Base-by-base conservation (phyloP, 1,140 invertebrate genomes). In the Adoxophyes honmai region DNA sequence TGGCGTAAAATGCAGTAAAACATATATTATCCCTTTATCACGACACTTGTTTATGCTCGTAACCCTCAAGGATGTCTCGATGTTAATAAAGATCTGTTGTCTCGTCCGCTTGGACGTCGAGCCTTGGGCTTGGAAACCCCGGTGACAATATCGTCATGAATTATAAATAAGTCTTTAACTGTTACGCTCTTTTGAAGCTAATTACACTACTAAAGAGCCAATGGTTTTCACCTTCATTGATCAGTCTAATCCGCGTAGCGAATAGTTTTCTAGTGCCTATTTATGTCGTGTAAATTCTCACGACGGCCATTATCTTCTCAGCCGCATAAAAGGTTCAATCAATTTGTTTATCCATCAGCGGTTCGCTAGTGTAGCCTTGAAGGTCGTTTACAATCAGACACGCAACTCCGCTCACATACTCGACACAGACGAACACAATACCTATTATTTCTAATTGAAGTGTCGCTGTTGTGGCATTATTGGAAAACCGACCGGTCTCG, bases 281-380 rank as follows among this genome's bases (percentile, higher is more conserved):
- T 9, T 48, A 18, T 18, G 21, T 28, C 42, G 42, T 48, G 42
- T 18, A 18, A 48, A 28, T 48, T 48, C 42, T 48, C 42, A 48
- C 42, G 42, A 48, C 42, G 18, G 4, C 42, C 16, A 37, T 61
- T 37, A 59, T 28, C 21, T 13, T n/a, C 13, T 13, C 51, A 15
- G 52, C 28, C 18, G 33, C 54, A 60, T 62, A 54, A 62, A 67
- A 68, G 61, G 59, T 52, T 48, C 61, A 59, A 68, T 68, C 61
- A 61, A 64, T 68, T 64, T 62, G 59, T 14, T 52, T 55, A 59
- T 57, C 57, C 66, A 44, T 57, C 59, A 44, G 37, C 38, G 16
- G 39, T 37, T 34, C 21, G 21, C 21, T 28, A 3, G 21, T 34
- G 61, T 51, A 35, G 14, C 18, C 14, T 33, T 28, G 57, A 68